Evolutionary conservation across 2,113 vertebrate species (phyloP).

Genomic region (Xenopus laevis): DNA sequence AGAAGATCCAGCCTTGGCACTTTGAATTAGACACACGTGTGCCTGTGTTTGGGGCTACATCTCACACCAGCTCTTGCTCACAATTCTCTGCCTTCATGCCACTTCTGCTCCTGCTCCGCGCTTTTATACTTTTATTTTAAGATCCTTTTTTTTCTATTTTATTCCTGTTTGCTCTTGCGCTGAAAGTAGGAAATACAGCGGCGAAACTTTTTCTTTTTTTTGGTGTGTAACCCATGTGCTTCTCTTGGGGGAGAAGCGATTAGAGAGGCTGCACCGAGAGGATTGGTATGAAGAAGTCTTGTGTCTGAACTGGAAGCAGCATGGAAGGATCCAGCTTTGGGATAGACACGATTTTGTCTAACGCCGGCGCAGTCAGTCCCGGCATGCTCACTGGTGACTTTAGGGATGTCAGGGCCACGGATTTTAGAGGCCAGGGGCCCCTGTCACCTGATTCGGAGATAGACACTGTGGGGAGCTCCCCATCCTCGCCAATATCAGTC

Average conservation of each 20-base stretch:
- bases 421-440: constrained; percentile 86
- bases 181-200: not conserved
- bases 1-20: constrained; percentile 3
- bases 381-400: constrained; percentile 90
- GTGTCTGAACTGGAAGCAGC: constrained; percentile 63
- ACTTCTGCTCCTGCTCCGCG: not conserved
- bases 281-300: constrained; percentile 72
- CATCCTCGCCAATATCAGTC: constrained; percentile 92
- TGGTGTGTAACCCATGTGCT: constrained; percentile 33
- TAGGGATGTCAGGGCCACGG: constrained; percentile 83
- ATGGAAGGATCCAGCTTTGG: constrained; percentile 98
- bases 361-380: constrained; percentile 77
- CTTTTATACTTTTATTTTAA: not conserved
- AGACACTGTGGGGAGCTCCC: constrained; percentile 86
- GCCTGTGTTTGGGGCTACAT: not conserved
- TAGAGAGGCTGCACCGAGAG: constrained; percentile 28
- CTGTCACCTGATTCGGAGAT: constrained; percentile 93
- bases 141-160: not conserved
- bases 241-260: constrained; percentile 14
- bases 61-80: not conserved
- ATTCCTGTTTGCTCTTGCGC: too few relatives aligned
- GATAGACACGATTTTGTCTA: constrained; percentile 96
- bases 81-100: not conserved
- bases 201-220: not conserved
- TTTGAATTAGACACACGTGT: constrained; percentile 20